Evolutionary conservation across 1,140 invertebrate species (phyloP).

Genomic region (Leguminivora glycinivorella): DNA sequence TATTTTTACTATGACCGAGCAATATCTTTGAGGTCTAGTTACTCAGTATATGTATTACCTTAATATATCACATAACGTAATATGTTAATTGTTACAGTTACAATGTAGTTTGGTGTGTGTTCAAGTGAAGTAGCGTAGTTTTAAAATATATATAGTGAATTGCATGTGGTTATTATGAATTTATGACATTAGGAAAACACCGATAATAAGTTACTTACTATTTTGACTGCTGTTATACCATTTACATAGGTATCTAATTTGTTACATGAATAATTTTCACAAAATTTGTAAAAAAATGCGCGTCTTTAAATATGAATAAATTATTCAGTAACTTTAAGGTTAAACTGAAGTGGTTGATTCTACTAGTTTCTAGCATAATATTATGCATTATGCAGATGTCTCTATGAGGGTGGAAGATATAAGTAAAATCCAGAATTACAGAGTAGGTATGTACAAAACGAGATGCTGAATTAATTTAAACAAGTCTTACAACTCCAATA

Average conservation of each 20-base stretch:
- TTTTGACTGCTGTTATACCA: too few species aligned
- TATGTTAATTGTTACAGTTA: background rate
- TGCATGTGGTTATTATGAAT: background rate
- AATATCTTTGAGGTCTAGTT: constrained; percentile 4
- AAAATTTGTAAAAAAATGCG: too few species aligned
- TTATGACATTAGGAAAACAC: background rate
- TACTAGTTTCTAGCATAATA: too few species aligned
- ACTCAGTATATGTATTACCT: constrained; percentile 15
- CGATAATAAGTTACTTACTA: background rate
- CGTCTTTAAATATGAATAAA: too few species aligned
- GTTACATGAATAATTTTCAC: too few species aligned
- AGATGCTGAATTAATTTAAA: background rate
- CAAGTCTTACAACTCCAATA: background rate
- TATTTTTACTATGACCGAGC: background rate
- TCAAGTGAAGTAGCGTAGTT: background rate
- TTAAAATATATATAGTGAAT: background rate
- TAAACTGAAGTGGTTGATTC: too few species aligned
- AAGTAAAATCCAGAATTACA: too few species aligned
- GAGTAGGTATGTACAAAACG: too few species aligned
- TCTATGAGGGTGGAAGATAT: too few species aligned
- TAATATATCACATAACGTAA: constrained; percentile 12
- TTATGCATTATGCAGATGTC: too few species aligned
- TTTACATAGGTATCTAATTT: too few species aligned
- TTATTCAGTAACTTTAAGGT: too few species aligned
- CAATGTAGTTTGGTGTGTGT: constrained; percentile 16